Evolutionary conservation across 2,888 invertebrate genomes (phyloP), one percentile per base, ranked within the genome.

Genomic region (Pharmacophagus antenor): DNA sequence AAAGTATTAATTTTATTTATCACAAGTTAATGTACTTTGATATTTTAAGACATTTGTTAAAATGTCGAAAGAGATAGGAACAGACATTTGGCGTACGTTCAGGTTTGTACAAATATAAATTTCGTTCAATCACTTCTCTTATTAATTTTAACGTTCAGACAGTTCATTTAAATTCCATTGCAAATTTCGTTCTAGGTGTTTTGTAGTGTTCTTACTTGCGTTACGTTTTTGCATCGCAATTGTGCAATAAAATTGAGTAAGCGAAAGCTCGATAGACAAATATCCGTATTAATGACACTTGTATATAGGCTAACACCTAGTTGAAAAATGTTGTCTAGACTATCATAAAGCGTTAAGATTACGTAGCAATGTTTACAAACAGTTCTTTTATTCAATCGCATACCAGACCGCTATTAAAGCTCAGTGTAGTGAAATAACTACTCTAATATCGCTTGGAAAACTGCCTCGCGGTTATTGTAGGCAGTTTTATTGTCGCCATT

Each of bases 401-500:
- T 52, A 56, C 58, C 58, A 20, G 31, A 21, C 46, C n/a, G 22
- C 37, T 21, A 42, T 61, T 27, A 54, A 53, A 55, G 55, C 42
- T 48, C 17, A 17, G 48, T 42, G 37, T 61, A 63, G 66, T 58
- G 49, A 56, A n/a, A 46, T 54, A 41, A 56, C 41, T 23, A 41
- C 63, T 67, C 62, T 70, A 65, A 70, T 63, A 64, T 62, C 58
- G 67, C 61, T 65, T 60, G 68, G 72, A 72, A 78, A 76, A 78
- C 67, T 68, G 67, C 68, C 63, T 71, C 67, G 67, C 68, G 68
- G 70, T 71, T 73, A 71, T 69, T 74, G 71, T 71, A 69, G 73
- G 70, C 75, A 71, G 76, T 74, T 81, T 84, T 83, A 84, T 81
- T 84, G 79, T 84, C 80, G 79, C 69, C 74, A 72, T 71, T 74